Evolutionary conservation across 2,888 invertebrate genomes (phyloP).

Genomic region (Gymnoscelis rufifasciata): DNA sequence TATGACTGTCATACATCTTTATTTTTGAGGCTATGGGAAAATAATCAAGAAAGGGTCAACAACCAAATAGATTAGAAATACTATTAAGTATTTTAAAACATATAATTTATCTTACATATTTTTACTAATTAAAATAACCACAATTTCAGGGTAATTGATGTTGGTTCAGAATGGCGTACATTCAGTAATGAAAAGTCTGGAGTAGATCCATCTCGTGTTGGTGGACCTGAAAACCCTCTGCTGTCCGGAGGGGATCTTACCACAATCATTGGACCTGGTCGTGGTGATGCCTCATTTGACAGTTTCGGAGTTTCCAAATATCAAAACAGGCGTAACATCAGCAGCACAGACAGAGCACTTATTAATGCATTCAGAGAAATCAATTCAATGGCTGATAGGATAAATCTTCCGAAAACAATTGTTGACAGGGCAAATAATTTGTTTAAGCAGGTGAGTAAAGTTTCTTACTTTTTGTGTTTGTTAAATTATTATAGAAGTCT

Average conservation of each 20-base stretch:
- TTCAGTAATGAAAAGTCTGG: constrained; percentile 99
- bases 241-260: constrained; percentile 97
- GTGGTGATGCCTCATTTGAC: constrained; percentile 92
- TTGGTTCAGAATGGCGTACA: constrained; percentile 99
- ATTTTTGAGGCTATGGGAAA: too few relatives aligned
- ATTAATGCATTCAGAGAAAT: constrained; percentile 98
- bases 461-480: constrained; percentile 7
- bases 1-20: too few relatives aligned
- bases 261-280: constrained; percentile 92
- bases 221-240: constrained; percentile 98
- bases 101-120: too few relatives aligned
- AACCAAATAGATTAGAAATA: too few relatives aligned
- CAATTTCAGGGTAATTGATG: constrained; percentile 93
- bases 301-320: constrained; percentile 89
- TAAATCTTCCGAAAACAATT: constrained; percentile 97
- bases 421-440: constrained; percentile 97
- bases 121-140: too few relatives aligned
- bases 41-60: too few relatives aligned
- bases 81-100: too few relatives aligned
- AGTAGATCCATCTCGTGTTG: constrained; percentile 99
- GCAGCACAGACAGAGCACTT: constrained; percentile 95
- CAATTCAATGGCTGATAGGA: constrained; percentile 98
- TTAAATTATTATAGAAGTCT: neutral
- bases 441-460: constrained; percentile 90
- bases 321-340: constrained; percentile 88